Base-by-base conservation (phyloP, 1,140 invertebrate genomes). In the Neelides sp. region DNA sequence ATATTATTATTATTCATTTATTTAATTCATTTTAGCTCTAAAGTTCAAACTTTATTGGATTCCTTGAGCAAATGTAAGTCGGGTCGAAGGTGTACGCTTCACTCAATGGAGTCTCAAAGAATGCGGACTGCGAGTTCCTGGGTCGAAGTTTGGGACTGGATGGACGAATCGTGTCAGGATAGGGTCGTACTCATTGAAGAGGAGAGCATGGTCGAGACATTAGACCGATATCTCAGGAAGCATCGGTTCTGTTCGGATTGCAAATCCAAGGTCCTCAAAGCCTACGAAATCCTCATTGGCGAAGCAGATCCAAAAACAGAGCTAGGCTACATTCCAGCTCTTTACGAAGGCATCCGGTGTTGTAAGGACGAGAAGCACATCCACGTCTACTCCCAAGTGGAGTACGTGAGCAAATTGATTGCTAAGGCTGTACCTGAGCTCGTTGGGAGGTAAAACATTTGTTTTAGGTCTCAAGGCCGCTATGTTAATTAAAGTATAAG, bases 181-280 rank as follows among this genome's bases (percentile, higher is more conserved):
- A 83, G 91, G 68, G 78, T 92, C 40, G 80, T 86, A 30, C 75
- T 89, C 13, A 82, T 94, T 48, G 84, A 91, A 65, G 78, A 80
- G 48, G 78, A 83, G 62, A 80, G 78, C 50, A 68, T 94, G 47
- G 77, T 87, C 58, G 77, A 79, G 49, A 91, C 87, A 10, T 72
- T 93, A 3, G 85, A 92, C 61, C 83, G 78, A 52, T 94, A 93
- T 70, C 72, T 94, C 30, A 75, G 81, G 49, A 93, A 93, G 72
- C 88, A 94, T 66, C 79, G 77, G 63, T 93, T 93, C 70, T 93
- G 88, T 65, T 77, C 78, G 1, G 89, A 92, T 66, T 94, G 89
- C 65, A 82, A 87, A 50, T 85, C 85, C 51, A 94, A 92, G 73
- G 87, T 93, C 10, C 63, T 86, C 63, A 71, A 80, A 62, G 88